A percentile compares a stretch with the other conserved stretches of the same genome.
These are phyloP conservation scores for Hycleus phaleratus DNA, from an alignment of 1,140 invertebrate genomes.

Conservation along the genomic window DNA sequence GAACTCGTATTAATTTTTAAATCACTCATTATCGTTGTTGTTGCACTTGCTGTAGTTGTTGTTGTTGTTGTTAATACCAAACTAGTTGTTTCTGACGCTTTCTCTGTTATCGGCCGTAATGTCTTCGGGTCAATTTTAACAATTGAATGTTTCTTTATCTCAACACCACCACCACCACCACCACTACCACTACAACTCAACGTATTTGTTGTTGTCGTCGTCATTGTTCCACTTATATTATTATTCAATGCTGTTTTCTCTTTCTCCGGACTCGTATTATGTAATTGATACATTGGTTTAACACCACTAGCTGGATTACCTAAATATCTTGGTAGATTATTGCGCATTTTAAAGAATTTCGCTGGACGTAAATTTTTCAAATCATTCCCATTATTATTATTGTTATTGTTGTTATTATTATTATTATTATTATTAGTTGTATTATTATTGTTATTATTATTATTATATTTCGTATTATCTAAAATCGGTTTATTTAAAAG, in stretches of 20 bases:
- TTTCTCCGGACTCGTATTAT: conserved; percentile 31
- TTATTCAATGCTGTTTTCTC: conserved; percentile 13
- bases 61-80: conserved; percentile 33
- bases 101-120: conserved; percentile 48
- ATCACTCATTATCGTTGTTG: conserved; percentile 12
- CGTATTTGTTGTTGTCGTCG: too few species aligned
- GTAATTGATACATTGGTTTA: conserved; percentile 51
- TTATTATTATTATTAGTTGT: too few species aligned
- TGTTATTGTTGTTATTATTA: background rate
- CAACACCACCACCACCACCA: conserved; percentile 16
- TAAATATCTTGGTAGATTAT: conserved; percentile 51
- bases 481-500: conserved; percentile 13
- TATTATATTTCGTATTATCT: background rate
- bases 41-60: too few species aligned
- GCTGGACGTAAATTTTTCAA: conserved; percentile 40
- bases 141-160: conserved; percentile 40
- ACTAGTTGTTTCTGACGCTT: conserved; percentile 43
- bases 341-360: conserved; percentile 51
- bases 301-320: conserved; percentile 54
- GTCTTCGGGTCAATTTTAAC: conserved; percentile 57
- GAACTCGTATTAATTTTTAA: conserved; percentile 37
- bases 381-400: conserved; percentile 2
- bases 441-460: too few species aligned
- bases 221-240: too few species aligned
- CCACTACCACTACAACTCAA: conserved; percentile 19